Base-by-base conservation (phyloP, 1,140 invertebrate species). In the Muscidifurax raptorellus region DNA sequence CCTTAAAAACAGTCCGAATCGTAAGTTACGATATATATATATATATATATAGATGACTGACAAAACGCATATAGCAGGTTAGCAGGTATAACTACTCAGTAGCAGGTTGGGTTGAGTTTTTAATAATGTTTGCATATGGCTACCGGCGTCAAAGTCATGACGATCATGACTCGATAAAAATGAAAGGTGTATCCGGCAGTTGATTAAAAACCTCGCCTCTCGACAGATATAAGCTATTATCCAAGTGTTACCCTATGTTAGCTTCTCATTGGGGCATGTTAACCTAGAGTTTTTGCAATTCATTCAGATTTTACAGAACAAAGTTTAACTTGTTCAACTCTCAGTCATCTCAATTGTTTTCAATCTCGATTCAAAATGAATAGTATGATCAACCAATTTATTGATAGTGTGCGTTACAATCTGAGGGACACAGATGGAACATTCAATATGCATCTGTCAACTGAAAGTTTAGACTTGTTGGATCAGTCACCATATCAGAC, bases 401-500 rank as follows among this genome's bases (percentile, higher is more conserved):
- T 59, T 5, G 18, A 59, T 59, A 5, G 18, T n/a, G 22, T n/a
- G 5, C 52, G 52, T 22, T 0, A n/a, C 18, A 6, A 22, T 18
- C 22, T 59, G 3, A 59, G 18, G 18, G 52, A 59, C 18, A 59
- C 7, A 5, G 52, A 59, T 59, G 52, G 2, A n/a, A n/a, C 7
- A 18, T n/a, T 66, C 28, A 30, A 76, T 15, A 64, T 76, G 32
- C 47, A 82, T 15, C 27, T 40, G 72, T 83, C 82, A 5, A 77
- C 74, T 13, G 82, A 83, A n/a, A 83, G 75, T 40, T 78, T 83
- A n/a, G 32, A 69, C 18, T 15, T 27, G 13, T 10, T 75, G 12
- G 72, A 75, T 10, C 0, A 15, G 1, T 64, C 30, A 69, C 32
- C 32, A 5, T 80, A 69, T 36, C 96, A 96, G 90, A 95, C 95